Base-by-base conservation (phyloP, 2,113 vertebrate species). In the Myotis yumanensis region DNA sequence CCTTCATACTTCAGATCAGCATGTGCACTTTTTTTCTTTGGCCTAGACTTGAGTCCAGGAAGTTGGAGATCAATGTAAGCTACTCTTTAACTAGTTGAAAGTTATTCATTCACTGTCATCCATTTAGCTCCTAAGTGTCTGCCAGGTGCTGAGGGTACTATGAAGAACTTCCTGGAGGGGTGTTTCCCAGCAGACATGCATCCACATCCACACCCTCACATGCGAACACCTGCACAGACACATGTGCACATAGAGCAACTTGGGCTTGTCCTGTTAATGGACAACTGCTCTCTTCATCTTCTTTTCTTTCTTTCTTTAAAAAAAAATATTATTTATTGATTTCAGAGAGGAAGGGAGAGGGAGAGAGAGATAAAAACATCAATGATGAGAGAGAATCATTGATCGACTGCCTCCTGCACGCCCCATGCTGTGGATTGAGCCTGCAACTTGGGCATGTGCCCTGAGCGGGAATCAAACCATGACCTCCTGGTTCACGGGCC, bases 1-100 rank as follows among this genome's bases (percentile, higher is more conserved):
- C 10, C 11, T 46, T 18, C 46, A 66, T 23, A 32, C 15, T 64
- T 72, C 80, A 86, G 22, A 11, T 52, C 48, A 59, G 22, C 35
- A 20, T 43, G 18, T 25, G 52, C 3, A 66, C 30, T 35, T 88
- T 75, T 68, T 17, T n/a, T 52, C 35, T 77, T 32, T 40, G 64
- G 17, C 57, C 28, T 85, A 68, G n/a, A 46, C 14, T 37, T 81
- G 57, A 87, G 59, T 68, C 20, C 30, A 77, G 92, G 84, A 94
- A 86, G 43, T 40, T 81, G 46, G 43, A 81, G 59, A 89, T 75
- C 83, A 89, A 40, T 11, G 32, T 88, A 75, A 86, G 57, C 51
- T 95, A 82, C 52, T 83, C 48, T 91, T 95, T 95, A 80, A 89
- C 89, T 46, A 84, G 37, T 9, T 66, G 18, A 43, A 48, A 89